Evolutionary conservation across 2,888 invertebrate genomes (phyloP).

Genomic region (Volucella inflata): DNA sequence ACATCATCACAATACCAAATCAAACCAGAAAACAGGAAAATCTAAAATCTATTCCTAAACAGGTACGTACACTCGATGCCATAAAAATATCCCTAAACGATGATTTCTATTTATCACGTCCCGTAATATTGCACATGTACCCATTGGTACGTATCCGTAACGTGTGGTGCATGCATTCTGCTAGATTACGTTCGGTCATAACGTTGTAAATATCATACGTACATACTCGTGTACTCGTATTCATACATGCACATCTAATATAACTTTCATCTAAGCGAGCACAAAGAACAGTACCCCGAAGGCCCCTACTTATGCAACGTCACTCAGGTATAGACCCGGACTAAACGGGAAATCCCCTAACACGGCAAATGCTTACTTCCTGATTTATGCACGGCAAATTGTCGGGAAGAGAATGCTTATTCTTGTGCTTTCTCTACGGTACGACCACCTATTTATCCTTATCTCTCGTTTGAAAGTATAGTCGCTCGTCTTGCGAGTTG

Average conservation of each 20-base stretch:
- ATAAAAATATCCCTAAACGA: slow-evolving; percentile 49
- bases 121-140: neutral
- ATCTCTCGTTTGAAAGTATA: slow-evolving; percentile 29
- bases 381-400: slow-evolving; percentile 75
- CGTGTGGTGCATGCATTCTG: slow-evolving; percentile 37
- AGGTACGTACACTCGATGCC: slow-evolving; percentile 47
- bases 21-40: slow-evolving; percentile 47
- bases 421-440: slow-evolving; percentile 59
- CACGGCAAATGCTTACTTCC: slow-evolving; percentile 68
- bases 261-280: slow-evolving; percentile 64
- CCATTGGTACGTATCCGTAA: neutral
- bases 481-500: slow-evolving; percentile 4
- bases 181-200: slow-evolving; percentile 68
- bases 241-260: slow-evolving; percentile 56
- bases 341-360: slow-evolving; percentile 50
- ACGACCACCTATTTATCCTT: slow-evolving; percentile 47
- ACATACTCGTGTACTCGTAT: slow-evolving; percentile 9
- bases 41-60: slow-evolving; percentile 51
- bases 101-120: slow-evolving; percentile 36
- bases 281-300: slow-evolving; percentile 3
- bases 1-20: slow-evolving; percentile 14
- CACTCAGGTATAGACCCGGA: neutral
- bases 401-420: slow-evolving; percentile 71
- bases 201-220: slow-evolving; percentile 28
- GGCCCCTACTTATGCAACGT: neutral